Evolutionary conservation across 1,140 invertebrate species (phyloP).

Genomic region (Platorchestia sp.): DNA sequence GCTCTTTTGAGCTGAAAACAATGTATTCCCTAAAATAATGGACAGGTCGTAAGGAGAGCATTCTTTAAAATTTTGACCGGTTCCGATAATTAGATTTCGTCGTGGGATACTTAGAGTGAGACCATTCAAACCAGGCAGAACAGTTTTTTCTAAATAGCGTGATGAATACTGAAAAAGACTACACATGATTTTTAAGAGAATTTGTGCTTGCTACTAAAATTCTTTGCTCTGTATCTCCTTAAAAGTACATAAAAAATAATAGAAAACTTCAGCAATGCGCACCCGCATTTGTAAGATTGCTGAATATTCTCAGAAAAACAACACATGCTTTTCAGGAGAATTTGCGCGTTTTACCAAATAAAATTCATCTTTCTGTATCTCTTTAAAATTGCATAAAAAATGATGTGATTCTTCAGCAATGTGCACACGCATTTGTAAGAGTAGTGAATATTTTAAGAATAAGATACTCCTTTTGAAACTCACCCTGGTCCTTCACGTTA

Average conservation of each 20-base stretch:
- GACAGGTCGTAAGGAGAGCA: no score
- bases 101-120: not conserved
- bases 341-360: not conserved
- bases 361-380: not conserved
- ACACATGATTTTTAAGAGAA: not conserved
- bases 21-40: not conserved
- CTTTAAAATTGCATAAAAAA: not conserved
- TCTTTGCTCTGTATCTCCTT: not conserved
- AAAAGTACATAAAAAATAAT: not conserved
- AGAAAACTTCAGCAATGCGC: not conserved
- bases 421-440: not conserved
- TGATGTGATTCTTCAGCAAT: not conserved
- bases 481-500: not conserved
- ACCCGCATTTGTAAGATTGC: not conserved
- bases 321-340: not conserved
- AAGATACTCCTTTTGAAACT: not conserved
- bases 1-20: not conserved
- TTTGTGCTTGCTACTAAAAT: not conserved
- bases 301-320: not conserved
- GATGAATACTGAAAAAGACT: not conserved
- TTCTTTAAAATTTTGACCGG: not conserved
- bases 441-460: not conserved
- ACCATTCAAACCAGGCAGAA: not conserved
- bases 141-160: not conserved
- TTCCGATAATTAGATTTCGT: not conserved